phyloP scores from a whole-genome alignment of 1,140 invertebrate genomes.

The Ptiloglossa arizonensis region DNA sequence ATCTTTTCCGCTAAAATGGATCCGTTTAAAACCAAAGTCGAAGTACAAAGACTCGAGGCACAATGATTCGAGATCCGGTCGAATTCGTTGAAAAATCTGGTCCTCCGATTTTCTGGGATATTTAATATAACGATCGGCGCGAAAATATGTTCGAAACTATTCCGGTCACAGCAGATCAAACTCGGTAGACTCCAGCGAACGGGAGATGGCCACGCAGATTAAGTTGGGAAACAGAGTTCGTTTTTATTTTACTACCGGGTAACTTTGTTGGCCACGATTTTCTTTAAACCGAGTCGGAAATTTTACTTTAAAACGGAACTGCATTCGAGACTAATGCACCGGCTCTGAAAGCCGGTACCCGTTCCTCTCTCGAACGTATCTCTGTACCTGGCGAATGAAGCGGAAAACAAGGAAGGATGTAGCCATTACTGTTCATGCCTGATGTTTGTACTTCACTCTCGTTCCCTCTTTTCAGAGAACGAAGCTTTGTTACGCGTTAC shows the following conservation, averaged over 20 bases:
- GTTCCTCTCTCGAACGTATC: not conserved
- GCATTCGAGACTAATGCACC: not conserved
- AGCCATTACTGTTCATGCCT: not conserved
- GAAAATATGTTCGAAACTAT: slow-evolving; percentile 2
- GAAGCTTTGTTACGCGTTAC: too few relatives aligned
- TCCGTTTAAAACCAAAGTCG: too few relatives aligned
- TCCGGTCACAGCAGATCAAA: slow-evolving; percentile 16
- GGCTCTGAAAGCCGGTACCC: not conserved
- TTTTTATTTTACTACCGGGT: slow-evolving; percentile 11
- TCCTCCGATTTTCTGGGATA: not conserved
- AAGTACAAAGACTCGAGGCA: not conserved
- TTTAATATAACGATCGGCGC: not conserved
- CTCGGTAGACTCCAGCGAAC: not conserved
- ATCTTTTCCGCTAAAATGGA: too few relatives aligned
- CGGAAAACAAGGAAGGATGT: not conserved
- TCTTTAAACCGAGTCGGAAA: not conserved
- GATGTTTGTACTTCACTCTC: not conserved
- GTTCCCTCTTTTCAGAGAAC: too few relatives aligned
- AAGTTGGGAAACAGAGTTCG: slow-evolving; percentile 12
- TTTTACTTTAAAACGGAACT: not conserved
- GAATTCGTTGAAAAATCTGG: not conserved
- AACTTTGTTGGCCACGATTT: slow-evolving; percentile 5
- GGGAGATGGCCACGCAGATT: slow-evolving; percentile 5
- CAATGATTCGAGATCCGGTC: too few relatives aligned
- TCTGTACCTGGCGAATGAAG: not conserved